These are phyloP conservation scores for Echeneis naucrates DNA, from an alignment of 2,797 vertebrate species.

Conservation along the genomic window DNA sequence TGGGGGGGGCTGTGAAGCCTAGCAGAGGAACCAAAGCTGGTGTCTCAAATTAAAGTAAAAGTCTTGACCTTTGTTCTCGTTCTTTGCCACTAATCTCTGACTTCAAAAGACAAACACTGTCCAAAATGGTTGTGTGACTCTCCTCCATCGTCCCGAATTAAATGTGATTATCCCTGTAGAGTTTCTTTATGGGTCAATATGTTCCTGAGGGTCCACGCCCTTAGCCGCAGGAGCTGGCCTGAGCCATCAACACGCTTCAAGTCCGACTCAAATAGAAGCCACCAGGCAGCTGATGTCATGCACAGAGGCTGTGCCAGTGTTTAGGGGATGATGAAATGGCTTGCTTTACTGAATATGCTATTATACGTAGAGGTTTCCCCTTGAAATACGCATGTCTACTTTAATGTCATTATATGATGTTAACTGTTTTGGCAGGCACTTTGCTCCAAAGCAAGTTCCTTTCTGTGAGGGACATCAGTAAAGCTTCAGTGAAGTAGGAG, in stretches of 20 bases:
- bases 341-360: constrained; percentile 29
- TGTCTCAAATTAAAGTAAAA: constrained; percentile 26
- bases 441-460: too few species aligned
- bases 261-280: constrained; percentile 70
- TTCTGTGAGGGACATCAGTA: too few species aligned
- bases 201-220: constrained; percentile 73
- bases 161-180: constrained; percentile 69
- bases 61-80: constrained; percentile 22
- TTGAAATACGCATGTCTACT: constrained; percentile 26
- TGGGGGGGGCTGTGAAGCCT: background rate
- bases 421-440: too few species aligned
- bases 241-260: constrained; percentile 54
- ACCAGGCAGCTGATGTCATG: constrained; percentile 74
- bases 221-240: constrained; percentile 66
- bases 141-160: constrained; percentile 46
- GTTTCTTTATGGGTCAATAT: constrained; percentile 60
- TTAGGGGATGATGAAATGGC: constrained; percentile 5
- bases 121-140: constrained; percentile 33
- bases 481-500: too few species aligned
- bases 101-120: constrained; percentile 38
- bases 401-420: background rate
- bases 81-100: constrained; percentile 2
- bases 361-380: constrained; percentile 26
- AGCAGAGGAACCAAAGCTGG: background rate
- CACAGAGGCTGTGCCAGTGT: constrained; percentile 43